These are phyloP conservation scores for Upupa epops DNA, from an alignment of 2,113 vertebrate species.

Conservation along the genomic window DNA sequence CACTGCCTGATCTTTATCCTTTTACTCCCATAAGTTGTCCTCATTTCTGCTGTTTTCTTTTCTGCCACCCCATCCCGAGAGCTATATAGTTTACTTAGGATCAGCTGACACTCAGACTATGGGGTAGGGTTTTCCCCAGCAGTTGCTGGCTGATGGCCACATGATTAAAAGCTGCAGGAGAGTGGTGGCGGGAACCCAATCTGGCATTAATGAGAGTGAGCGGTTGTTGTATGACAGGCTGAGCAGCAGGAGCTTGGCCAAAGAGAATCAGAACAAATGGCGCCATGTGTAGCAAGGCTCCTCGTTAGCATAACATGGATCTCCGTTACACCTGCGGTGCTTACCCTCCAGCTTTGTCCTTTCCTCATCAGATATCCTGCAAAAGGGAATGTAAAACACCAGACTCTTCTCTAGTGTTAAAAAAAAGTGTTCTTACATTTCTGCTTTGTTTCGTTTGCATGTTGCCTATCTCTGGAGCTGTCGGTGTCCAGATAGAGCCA, in stretches of 20 bases:
- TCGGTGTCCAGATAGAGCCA: background rate
- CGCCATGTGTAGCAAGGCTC: background rate
- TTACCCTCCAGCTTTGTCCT: background rate
- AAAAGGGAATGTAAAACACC: background rate
- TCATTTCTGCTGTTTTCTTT: background rate
- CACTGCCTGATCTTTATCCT: background rate
- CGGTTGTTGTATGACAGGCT: background rate
- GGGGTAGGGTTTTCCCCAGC: conserved; percentile 42
- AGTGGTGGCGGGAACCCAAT: background rate
- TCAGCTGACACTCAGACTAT: background rate
- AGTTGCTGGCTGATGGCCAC: background rate
- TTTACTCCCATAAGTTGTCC: background rate
- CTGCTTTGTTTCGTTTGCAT: background rate
- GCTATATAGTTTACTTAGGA: background rate
- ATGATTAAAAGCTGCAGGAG: background rate
- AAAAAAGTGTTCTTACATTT: background rate
- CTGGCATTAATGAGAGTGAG: conserved; percentile 12
- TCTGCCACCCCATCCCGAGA: background rate
- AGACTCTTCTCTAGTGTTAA: background rate
- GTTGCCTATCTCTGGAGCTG: background rate
- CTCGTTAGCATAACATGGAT: background rate
- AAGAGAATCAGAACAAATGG: background rate
- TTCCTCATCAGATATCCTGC: background rate
- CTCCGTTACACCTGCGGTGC: background rate
- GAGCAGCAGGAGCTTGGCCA: conserved; percentile 3